Evolutionary conservation across 2,888 invertebrate genomes (phyloP), one percentile per base, ranked within the genome.

Genomic region (Myopa testacea): DNA sequence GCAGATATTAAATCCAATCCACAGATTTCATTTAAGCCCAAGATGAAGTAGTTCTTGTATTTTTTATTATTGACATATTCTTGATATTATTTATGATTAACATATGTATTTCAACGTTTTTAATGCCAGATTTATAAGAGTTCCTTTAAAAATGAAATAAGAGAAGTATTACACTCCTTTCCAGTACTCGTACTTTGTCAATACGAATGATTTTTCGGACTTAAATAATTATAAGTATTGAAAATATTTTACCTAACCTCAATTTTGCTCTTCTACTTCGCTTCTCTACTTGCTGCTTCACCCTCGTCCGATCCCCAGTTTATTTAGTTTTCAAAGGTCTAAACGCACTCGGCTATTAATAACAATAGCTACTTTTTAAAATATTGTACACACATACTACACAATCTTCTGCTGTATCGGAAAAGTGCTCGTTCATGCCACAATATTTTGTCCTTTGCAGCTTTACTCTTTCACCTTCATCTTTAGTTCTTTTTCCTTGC

Each of bases 361-460:
- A 58, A 75, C 75, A 75, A 77, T 65, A 52, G 37, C 52, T 67
- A 37, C 67, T 8, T 63, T 75, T 55, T 65, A 12, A n/a, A 37
- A 37, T 26, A 26, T 26, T 26, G 26, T 26, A 26, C 26, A 26
- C 26, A 26, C 26, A 26, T n/a, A n/a, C 63, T 40, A 6, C 34
- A 50, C 50, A 69, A 50, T 19, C 63, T 38, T 58, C 12, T 63
- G 38, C 55, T 8, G 34, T 65, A 45, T 26, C 26, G 26, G 75
- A 79, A 79, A 81, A 77, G 26, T 80, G 79, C 79, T 75, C 78
- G 78, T 37, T 79, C 81, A 80, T 78, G 72, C 26, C 73, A 19
- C 8, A 75, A 58, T 79, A 73, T 76, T 67, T 77, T 78, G 70
- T 62, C 72, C 63, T 79, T 58, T 7, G 34, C 68, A 78, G 75